Base-by-base conservation (phyloP, 2,888 invertebrate species). In the Rhamphomyia laevipes region DNA sequence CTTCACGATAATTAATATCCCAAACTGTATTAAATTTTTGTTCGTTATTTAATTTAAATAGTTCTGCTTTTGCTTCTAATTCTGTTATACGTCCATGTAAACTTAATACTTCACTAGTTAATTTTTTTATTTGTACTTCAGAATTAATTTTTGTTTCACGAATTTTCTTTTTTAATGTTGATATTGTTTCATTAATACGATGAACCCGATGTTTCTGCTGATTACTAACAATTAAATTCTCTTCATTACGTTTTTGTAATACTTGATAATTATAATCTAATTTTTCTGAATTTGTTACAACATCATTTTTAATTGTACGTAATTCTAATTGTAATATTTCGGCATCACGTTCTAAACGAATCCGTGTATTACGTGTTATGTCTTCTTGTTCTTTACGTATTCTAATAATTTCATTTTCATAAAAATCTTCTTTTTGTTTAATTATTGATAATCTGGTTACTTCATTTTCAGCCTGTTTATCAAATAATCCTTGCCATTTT, bases 201-300 rank as follows among this genome's bases (percentile, higher is more conserved):
- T 84, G 85, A 6, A 88, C 74, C 56, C 81, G 77, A 10, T 85
- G 75, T 59, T 86, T 87, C 59, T 88, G 88, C 57, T 86, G 82
- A 45, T 83, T 84, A 60, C 83, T 79, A 7, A 89, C 81, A 40
- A 85, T 80, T 0, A 82, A 74, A 64, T 88, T 89, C 67, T 94
- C 93, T 56, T 90, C 89, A 66, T 92, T 91, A 3, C 91, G 77
- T 61, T 85, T 86, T 68, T 86, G 87, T 43, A 94, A 67, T 10
- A 91, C 80, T 62, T 88, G 86, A 64, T 88, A 91, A 64, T 90
- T 93, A 63, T 93, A 94, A 59, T 91, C 87, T 47, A 94, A 75
- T 67, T 93, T 93, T 65, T 93, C 92, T 12, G 84, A 81, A 63
- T 93, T 93, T 57, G 92, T 78, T 46, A 89, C 73, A 53, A 88